Evolutionary conservation across 2,888 invertebrate genomes (phyloP), one percentile per base, ranked within the genome.

Genomic region (Acleris cristana): DNA sequence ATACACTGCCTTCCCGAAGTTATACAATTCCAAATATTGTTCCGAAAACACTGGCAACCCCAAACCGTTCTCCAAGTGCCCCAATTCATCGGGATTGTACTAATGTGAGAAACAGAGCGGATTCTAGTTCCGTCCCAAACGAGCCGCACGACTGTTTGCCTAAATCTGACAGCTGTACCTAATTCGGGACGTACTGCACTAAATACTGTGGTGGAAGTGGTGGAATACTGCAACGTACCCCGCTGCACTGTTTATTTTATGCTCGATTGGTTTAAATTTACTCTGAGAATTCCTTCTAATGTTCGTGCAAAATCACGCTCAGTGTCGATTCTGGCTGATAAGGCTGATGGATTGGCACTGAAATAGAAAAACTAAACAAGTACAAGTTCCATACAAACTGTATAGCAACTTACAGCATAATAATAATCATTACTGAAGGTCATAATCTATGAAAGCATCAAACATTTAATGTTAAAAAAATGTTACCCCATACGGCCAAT

Each of bases 21-120:
- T 66, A 57, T 48, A 56, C 57, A 7, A 57, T 62, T 61, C 52
- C 56, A 51, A 56, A 48, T 56, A 66, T 56, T 52, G 2, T 40
- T 56, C 45, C 57, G 40, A 59, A 53, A 58, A 53, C 26, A 57
- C 23, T 54, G 44, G 52, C 44, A 63, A 59, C 61, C 56, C 19
- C 40, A 56, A 76, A 77, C 70, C 73, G 70, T 77, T 78, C 74
- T 78, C 77, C 72, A 79, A 82, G 77, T 79, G 83, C 76, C 74
- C 78, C 82, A 81, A 85, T 86, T 87, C 85, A 86, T 83, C 76
- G 81, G 80, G 78, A 85, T 81, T 82, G 86, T 84, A 87, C 82
- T 90, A 89, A 89, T 86, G 85, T 82, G 89, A 85, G 89, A 82
- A 88, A 85, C 85, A 80, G 80, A 86, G 81, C 82, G 80, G 72